Percentiles rank a stretch among this genome's conserved stretches.
Conservation (phyloP, 2,888 invertebrate genomes). For the Oegoconia quadripuncta region DNA sequence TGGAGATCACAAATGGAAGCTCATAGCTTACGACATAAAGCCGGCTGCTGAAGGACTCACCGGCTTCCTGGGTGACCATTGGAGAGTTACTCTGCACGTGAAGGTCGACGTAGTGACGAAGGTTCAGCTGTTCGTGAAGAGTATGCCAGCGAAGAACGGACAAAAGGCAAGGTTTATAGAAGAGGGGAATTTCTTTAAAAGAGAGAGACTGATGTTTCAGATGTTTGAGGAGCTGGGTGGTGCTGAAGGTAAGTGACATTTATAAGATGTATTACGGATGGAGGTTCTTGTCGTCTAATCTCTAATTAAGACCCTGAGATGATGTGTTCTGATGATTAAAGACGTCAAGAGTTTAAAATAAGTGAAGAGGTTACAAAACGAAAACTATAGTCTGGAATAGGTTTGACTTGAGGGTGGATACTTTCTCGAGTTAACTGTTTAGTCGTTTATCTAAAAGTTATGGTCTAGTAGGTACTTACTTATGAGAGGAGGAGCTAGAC, state of each 20-base stretch:
- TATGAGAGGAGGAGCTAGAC: no score
- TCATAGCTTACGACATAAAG: conserved; percentile 30
- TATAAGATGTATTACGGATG: no score
- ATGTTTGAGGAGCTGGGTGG: conserved; percentile 44
- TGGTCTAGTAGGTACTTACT: no score
- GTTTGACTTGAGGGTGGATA: no score
- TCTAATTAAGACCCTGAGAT: no score
- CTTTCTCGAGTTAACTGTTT: no score
- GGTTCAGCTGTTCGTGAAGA: conserved; percentile 52
- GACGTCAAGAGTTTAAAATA: no score
- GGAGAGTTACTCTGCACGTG: conserved; percentile 37
- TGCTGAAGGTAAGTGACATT: conserved; percentile 25
- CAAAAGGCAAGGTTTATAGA: conserved; percentile 54
- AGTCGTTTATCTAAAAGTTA: no score
- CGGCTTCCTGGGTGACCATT: conserved; percentile 61
- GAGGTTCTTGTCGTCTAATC: no score
- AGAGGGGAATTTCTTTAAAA: conserved; percentile 37
- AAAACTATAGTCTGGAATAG: no score
- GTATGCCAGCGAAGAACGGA: conserved; percentile 43
- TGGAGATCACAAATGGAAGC: conserved; percentile 22
- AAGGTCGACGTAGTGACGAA: conserved; percentile 21
- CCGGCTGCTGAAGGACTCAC: conserved; percentile 46
- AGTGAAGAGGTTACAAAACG: no score
- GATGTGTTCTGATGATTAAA: not conserved
- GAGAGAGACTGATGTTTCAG: conserved; percentile 51